Evolutionary conservation across 1,140 invertebrate species (phyloP).

Genomic region (Goniozus legneri): DNA sequence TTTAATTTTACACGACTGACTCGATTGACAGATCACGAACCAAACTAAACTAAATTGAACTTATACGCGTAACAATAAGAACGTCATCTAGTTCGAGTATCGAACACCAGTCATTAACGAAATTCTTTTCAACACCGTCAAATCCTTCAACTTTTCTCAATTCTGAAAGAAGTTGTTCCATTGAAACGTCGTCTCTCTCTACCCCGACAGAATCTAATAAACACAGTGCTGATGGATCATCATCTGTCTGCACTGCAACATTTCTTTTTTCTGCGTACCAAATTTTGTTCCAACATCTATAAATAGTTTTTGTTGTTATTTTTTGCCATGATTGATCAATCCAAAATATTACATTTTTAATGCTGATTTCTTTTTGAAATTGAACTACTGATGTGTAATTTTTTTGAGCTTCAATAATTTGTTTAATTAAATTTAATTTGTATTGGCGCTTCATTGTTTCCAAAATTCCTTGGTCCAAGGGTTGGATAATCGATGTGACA

Average conservation of each 20-base stretch:
- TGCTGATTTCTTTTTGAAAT: slow-evolving; percentile 24
- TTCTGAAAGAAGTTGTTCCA: neutral
- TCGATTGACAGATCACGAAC: no score
- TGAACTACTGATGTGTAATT: slow-evolving; percentile 3
- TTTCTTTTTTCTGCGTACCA: slow-evolving; percentile 5
- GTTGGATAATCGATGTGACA: slow-evolving; percentile 47
- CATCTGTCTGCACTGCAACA: neutral
- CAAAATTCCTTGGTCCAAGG: slow-evolving; percentile 51
- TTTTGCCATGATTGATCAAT: slow-evolving; percentile 33
- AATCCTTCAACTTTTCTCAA: neutral
- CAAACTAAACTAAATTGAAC: no score
- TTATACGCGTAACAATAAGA: no score
- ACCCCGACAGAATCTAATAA: neutral
- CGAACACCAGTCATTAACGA: no score
- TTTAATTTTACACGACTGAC: no score
- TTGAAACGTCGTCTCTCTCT: neutral
- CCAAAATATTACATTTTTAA: slow-evolving; percentile 34
- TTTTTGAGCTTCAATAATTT: neutral
- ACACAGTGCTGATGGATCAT: neutral
- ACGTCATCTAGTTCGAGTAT: no score
- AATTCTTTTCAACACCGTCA: no score
- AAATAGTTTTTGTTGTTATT: slow-evolving; percentile 25
- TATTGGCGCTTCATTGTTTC: neutral
- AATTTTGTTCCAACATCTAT: slow-evolving; percentile 35
- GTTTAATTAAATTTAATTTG: neutral